phyloP scores from a whole-genome alignment of 2,797 vertebrate genomes.

The Ctenopoma kingsleyae region DNA sequence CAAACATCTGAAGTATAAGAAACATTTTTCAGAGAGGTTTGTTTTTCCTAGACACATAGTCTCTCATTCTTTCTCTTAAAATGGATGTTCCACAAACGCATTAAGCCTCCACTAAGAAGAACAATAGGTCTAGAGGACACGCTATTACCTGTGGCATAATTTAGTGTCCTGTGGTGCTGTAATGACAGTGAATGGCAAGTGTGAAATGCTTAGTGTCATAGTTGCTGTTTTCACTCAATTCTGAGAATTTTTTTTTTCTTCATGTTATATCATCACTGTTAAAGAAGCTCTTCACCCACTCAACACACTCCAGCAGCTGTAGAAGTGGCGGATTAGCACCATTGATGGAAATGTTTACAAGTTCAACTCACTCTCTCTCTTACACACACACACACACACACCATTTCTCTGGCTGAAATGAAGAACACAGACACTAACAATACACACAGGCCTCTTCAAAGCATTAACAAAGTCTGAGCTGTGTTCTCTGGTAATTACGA shows the following conservation, averaged over 20 bases:
- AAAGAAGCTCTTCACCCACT: conserved; percentile 47
- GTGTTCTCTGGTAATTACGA: conserved; percentile 39
- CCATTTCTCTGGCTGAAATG: conserved; percentile 5
- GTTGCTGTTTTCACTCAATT: background rate
- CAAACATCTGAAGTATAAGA: background rate
- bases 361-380: conserved; percentile 17
- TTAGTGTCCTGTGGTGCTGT: conserved; percentile 3
- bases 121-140: conserved; percentile 28
- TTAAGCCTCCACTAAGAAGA: conserved; percentile 29
- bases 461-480: conserved; percentile 15
- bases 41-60: background rate
- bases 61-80: conserved; percentile 7
- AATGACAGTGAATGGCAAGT: conserved; percentile 16
- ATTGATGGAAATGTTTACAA: conserved; percentile 54
- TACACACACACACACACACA: too few relatives aligned
- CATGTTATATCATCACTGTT: conserved; percentile 20
- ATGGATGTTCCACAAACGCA: conserved; percentile 13
- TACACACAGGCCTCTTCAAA: conserved; percentile 30
- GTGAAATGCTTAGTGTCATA: conserved; percentile 26
- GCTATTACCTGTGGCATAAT: conserved; percentile 34
- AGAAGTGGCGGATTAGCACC: conserved; percentile 42
- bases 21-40: background rate
- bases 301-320: background rate
- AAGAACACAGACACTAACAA: conserved; percentile 33
- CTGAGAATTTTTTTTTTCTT: background rate